Evolutionary conservation across 2,797 vertebrate species (phyloP), one percentile per base, ranked within the genome.

Genomic region (Platyrinchus mystaceus): DNA sequence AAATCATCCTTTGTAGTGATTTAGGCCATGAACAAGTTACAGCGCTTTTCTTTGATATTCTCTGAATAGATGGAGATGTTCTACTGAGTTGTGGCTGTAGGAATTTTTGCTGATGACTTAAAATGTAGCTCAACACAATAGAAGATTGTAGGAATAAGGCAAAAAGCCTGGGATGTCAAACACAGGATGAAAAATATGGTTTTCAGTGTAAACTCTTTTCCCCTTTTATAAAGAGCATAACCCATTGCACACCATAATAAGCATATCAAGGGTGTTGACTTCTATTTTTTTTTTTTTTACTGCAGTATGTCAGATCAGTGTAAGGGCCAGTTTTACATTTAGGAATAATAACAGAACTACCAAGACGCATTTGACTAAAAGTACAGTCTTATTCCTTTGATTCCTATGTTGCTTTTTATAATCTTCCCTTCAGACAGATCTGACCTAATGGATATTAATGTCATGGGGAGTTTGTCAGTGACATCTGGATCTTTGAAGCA

Each of bases 401-500:
- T 60, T 86, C 52, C 22, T 64, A 49, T 41, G 2, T 74, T 77
- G 71, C 28, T 68, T 86, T 95, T 89, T 63, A 37, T 74, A 62
- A 37, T 69, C 80, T 93, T 95, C 26, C 9, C 37, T 84, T 84
- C 6, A 6, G 27, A 68, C 21, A 60, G 14, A 55, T 73, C 20
- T 63, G 63, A 82, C 30, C 68, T 92, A 89, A 90, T 76, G 64
- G 78, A 67, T 73, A 60, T 60, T 94, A 70, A 68, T 80, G 22
- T 68, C 39, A 60, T 27, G 17, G 15, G 15, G 7, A 89, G 23
- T 41, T 81, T 92, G 20, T 58, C 81, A 85, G 53, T 36, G 56
- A 52, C 6, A 46, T 55, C 90, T 90, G 64, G 44, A 64, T 93
- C 68, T 89, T 68, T 83, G 37, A 95, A 87, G 76, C 23, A 96